Conservation (phyloP, 2,888 invertebrate species). For the Carpatolechia fugitivella region DNA sequence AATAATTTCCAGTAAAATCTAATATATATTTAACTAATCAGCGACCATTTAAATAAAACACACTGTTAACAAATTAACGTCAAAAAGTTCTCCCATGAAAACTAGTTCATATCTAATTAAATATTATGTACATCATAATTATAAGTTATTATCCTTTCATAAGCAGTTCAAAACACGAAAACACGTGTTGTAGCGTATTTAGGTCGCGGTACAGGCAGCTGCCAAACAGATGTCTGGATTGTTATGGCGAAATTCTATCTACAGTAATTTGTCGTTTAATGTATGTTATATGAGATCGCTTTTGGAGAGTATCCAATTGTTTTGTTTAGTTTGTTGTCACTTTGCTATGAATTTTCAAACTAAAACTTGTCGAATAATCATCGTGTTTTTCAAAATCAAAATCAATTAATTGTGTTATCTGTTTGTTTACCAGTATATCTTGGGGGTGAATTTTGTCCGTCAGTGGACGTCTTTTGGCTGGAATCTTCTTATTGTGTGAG, state of each 20-base stretch:
- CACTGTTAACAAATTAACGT: not conserved
- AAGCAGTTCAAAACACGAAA: constrained; percentile 16
- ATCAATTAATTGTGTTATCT: too few species aligned
- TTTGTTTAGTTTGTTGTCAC: not conserved
- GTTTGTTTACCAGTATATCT: too few species aligned
- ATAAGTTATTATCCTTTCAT: constrained; percentile 11
- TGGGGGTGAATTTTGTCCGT: too few species aligned
- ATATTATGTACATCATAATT: constrained; percentile 3
- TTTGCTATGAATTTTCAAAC: too few species aligned
- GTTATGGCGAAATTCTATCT: constrained; percentile 25
- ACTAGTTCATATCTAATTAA: constrained; percentile 7
- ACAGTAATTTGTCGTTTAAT: constrained; percentile 6
- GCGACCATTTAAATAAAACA: not conserved
- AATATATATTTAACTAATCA: not conserved
- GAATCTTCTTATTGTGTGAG: too few species aligned
- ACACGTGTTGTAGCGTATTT: not conserved
- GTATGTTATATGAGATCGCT: constrained; percentile 20
- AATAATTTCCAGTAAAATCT: too few species aligned
- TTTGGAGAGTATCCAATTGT: not conserved
- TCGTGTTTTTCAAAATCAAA: too few species aligned
- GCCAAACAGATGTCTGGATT: constrained; percentile 28
- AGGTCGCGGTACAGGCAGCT: constrained; percentile 25
- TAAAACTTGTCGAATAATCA: too few species aligned
- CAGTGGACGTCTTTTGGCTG: too few species aligned
- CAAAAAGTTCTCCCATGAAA: not conserved